Base-by-base conservation (phyloP, 2,888 invertebrate genomes). In the Electrophaes corylata region DNA sequence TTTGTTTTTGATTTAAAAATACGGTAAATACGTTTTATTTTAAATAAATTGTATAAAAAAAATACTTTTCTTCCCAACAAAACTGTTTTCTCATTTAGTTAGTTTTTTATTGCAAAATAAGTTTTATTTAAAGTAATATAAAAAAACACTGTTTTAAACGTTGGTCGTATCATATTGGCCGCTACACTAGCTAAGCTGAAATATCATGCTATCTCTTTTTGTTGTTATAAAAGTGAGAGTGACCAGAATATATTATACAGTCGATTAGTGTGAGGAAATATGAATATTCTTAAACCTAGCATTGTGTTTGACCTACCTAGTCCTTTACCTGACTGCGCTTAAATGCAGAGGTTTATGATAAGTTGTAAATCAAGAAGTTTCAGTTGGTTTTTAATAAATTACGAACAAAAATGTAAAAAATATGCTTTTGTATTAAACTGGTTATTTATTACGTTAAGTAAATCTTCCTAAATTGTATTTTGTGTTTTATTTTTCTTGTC, bases 371-470 rank as follows among this genome's bases (percentile, higher is more conserved):
- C 46, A 20, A 41, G 14, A 39, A 46, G 33, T 47, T 53, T 58
- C 53, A 39, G 40, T 50, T 64, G 45, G 63, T 65, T 61, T 65
- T 33, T 53, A 51, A 60, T 63, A 64, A 62, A 64, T 60, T 57
- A 46, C 54, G 65, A 62, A 56, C 76, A 79, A 80, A 82, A 79
- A 71, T 45, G 29, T 58, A 72, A 79, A 85, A 84, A 75, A 70
- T 63, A 79, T 76, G 84, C 86, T 88, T 87, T 89, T 89, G 82
- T 90, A 87, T 79, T 88, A 88, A 78, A 84, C 83, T 83, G 84
- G 85, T 90, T 90, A 90, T 90, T 89, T 91, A 89, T 88, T 90
- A 83, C 75, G 77, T 79, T 88, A 88, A 87, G 84, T 85, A 86
- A 88, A 88, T 83, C 84, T 88, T 88, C 79, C 62, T 77, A 78